Evolutionary conservation across 1,140 invertebrate genomes (phyloP).

Genomic region (Lordiphosa mommai): DNA sequence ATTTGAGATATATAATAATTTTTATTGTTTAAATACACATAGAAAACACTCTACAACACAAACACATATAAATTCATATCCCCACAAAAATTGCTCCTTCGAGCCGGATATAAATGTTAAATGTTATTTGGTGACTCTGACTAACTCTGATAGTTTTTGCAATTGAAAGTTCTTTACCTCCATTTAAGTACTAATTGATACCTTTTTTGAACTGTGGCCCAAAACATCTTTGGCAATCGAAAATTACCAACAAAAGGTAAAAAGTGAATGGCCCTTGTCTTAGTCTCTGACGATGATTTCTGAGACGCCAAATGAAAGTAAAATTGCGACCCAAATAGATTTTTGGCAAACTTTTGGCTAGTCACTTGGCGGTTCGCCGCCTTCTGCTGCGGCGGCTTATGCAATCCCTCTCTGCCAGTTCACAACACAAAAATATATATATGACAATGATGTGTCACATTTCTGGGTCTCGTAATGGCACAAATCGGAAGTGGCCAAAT

Average conservation of each 20-base stretch:
- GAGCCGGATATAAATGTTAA: too few species aligned
- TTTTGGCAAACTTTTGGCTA: constrained; percentile 40
- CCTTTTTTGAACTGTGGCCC: constrained; percentile 1
- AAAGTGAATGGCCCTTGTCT: constrained; percentile 60
- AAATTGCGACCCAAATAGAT: constrained; percentile 31
- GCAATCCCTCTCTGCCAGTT: constrained; percentile 25
- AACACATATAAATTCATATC: too few species aligned
- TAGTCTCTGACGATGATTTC: constrained; percentile 29
- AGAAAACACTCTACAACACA: too few species aligned
- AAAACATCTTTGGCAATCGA: constrained; percentile 12
- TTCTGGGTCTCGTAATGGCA: constrained; percentile 21
- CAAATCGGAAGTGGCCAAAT: constrained; percentile 61
- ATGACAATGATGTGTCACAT: constrained; percentile 50
- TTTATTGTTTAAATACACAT: too few species aligned
- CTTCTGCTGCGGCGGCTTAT: constrained; percentile 38
- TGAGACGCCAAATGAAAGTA: constrained; percentile 45
- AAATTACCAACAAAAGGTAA: constrained; percentile 13
- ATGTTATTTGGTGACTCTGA: too few species aligned
- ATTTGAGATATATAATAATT: too few species aligned
- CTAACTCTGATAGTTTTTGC: too few species aligned
- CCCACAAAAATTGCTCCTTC: too few species aligned
- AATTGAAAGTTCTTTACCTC: too few species aligned
- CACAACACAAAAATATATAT: too few species aligned
- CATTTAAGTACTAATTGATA: neutral
- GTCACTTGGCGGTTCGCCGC: constrained; percentile 36